A percentile compares a stretch with the other conserved stretches of the same genome.
Evolutionary conservation across 2,797 vertebrate species (phyloP).

Genomic region (Onychomys leucogaster): DNA sequence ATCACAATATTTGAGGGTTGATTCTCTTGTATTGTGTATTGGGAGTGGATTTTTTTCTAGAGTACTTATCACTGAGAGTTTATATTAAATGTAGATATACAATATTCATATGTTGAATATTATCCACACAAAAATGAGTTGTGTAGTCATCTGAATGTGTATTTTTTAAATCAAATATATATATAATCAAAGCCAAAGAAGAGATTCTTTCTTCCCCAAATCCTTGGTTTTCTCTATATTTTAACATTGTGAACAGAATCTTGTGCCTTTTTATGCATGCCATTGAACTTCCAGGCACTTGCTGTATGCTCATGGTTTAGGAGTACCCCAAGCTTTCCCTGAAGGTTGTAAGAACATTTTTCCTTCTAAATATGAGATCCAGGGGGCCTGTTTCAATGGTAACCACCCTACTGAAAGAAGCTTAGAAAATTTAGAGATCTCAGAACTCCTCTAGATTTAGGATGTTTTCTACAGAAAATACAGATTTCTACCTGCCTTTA

Average conservation of each 20-base stretch:
- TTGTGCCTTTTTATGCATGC: background rate
- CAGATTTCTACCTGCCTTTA: background rate
- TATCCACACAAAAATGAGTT: background rate
- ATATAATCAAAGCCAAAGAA: background rate
- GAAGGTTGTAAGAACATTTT: background rate
- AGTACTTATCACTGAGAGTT: background rate
- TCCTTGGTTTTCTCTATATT: background rate
- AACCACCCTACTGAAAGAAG: background rate
- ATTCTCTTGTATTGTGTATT: background rate
- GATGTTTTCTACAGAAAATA: constrained; percentile 42
- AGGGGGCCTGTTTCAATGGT: background rate
- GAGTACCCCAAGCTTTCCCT: background rate
- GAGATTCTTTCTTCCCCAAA: background rate
- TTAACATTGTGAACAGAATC: background rate
- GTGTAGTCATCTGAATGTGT: background rate
- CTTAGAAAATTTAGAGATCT: background rate
- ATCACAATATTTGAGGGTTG: background rate
- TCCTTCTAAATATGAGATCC: background rate
- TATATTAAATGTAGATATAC: background rate
- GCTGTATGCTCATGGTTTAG: background rate
- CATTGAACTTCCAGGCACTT: background rate
- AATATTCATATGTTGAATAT: background rate
- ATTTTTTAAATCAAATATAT: background rate
- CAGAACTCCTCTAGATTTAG: background rate
- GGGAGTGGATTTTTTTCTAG: background rate